Evolutionary conservation across 2,888 invertebrate species (phyloP), one percentile per base, ranked within the genome.

Genomic region (Melieria crassipennis): DNA sequence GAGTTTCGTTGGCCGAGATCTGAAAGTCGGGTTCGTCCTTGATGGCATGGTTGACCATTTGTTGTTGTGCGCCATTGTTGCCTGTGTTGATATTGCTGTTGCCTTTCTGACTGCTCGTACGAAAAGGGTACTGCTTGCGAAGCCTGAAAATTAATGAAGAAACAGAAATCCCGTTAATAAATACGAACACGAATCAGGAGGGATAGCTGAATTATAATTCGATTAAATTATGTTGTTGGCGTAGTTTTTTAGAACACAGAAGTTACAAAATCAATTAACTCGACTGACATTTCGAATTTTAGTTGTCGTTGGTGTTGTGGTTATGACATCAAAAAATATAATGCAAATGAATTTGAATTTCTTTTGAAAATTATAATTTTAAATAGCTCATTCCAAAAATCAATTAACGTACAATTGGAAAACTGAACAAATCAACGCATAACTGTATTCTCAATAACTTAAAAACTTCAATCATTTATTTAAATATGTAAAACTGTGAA

Each of bases 101-200:
- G 5, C 69, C 60, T 66, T 78, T 79, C 70, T 66, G 75, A 46
- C 48, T 63, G 46, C 74, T 78, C 13, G 78, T 75, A 3, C 81
- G 79, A 61, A 79, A 83, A 0, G 85, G 86, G 76, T 86, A 86
- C 71, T 85, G 86, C 72, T 86, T 86, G 68, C 86, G 85, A n/a
- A 86, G 78, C 65, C 86, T 86, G 69, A 1, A 74, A 77, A 55
- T 1, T 58, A 55, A 64, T 55, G 52, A 9, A 50, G 11, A 2
- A 50, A 11, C 3, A 50, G 50, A 10, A 10, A 50, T 3, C 50
- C 3, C 7, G 7, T 50, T 50, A 50, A 46, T 10, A 46, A 52
- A 61, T 30, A 30, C 30, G 30, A 30, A 30, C 30, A 30, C 2
- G 30, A 30, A 3, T 2, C 30, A 4, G 11, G 10, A 43, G 45